Conservation (phyloP, 2,797 vertebrate species). For the Coluber constrictor region DNA sequence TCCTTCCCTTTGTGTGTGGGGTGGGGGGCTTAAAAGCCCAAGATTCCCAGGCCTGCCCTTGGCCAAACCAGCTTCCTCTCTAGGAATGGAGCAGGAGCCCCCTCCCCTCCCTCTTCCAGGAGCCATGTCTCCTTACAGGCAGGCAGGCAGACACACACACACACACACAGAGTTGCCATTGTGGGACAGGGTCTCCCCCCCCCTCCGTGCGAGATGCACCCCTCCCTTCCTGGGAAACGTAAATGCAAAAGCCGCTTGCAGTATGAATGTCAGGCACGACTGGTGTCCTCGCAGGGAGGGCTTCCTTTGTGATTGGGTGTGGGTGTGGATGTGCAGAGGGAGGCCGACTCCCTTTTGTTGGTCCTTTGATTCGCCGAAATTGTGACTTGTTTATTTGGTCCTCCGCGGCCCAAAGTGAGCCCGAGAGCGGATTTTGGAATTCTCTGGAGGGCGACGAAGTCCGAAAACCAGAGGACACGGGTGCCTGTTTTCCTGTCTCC, state of each 20-base stretch:
- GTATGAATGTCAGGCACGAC: not conserved
- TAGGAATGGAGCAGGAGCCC: not conserved
- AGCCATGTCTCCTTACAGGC: not conserved
- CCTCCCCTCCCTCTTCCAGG: no score
- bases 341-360: not conserved
- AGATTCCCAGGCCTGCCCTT: not conserved
- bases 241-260: not conserved
- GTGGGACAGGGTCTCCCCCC: not conserved
- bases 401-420: not conserved
- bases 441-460: not conserved
- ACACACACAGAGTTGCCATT: no score
- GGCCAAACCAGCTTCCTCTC: not conserved
- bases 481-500: no score
- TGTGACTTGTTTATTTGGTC: no score
- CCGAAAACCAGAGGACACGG: not conserved
- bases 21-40: not conserved
- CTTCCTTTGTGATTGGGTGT: no score
- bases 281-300: not conserved
- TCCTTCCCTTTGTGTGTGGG: not conserved
- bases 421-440: not conserved
- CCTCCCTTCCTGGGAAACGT: not conserved
- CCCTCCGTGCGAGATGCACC: accelerated
- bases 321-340: not conserved
- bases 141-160: not conserved
- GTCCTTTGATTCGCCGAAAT: not conserved